Evolutionary conservation across 35 echinoderm and acorn worm species (phyloP).

Genomic region (Hemicentrotus pulcherrimus): DNA sequence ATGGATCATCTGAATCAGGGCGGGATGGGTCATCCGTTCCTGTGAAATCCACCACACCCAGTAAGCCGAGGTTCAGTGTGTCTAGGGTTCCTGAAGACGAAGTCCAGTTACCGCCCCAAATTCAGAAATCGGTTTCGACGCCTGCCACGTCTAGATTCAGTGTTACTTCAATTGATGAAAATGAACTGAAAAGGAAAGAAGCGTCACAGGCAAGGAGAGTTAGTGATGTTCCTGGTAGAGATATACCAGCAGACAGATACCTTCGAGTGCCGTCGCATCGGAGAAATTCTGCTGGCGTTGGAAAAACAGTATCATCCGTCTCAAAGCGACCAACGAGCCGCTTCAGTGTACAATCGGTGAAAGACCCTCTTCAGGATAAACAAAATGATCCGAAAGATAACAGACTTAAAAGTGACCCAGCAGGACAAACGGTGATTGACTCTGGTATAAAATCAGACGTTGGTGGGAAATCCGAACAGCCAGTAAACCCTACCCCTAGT

Average conservation of each 20-base stretch:
- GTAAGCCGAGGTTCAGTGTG: not conserved
- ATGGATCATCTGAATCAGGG: not conserved
- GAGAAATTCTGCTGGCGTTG: not conserved
- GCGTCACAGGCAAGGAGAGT: not conserved
- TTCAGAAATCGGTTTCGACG: not conserved
- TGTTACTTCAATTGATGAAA: not conserved
- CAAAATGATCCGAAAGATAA: not conserved
- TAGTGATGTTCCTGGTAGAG: not conserved
- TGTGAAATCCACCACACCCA: not conserved
- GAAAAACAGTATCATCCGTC: slow-evolving; percentile 7
- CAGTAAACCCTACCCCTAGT: not conserved
- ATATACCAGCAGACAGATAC: not conserved
- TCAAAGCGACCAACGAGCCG: not conserved
- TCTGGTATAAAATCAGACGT: not conserved
- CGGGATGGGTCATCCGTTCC: not conserved
- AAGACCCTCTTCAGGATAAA: slow-evolving; percentile 15
- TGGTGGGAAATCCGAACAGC: not conserved
- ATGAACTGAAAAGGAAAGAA: not conserved
- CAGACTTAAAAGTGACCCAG: not conserved
- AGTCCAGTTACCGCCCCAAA: not conserved
- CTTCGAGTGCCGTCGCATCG: not conserved
- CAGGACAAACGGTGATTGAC: not conserved
- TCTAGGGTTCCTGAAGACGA: not conserved
- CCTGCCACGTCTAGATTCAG: not conserved
- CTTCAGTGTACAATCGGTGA: not conserved